Base-by-base conservation (phyloP, 2,113 vertebrate species). In the Mastomys coucha region DNA sequence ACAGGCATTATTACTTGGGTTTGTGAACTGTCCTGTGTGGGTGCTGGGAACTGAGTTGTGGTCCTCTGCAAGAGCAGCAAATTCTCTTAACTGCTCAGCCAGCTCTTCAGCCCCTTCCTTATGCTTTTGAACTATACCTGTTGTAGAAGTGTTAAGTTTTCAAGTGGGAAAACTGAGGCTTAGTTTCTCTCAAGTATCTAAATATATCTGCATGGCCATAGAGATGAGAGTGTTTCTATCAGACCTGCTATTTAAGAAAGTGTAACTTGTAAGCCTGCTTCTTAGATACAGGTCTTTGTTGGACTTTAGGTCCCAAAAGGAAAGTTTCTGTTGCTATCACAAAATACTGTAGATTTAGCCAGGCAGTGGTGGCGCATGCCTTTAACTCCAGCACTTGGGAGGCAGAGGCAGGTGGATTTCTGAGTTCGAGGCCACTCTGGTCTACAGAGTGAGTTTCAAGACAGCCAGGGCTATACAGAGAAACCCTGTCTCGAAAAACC, bases 261-360 rank as follows among this genome's bases (percentile, higher is more conserved):
- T 92, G 88, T 95, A 58, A 95, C 96, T 92, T 96, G 94, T 91
- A 95, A 60, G 51, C 84, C 0, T 91, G 72, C 95, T 95, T 90
- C 90, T 96, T 96, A 86, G 91, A 91, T 95, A 70, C n/a, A 88
- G 78, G 12, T 95, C 88, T 96, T 94, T 89, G 92, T 81, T 94
- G 97, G 91, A 96, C 96, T 97, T 96, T 73, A 92, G 97, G 97
- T 97, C 96, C 96, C 96, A 80, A 89, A 95, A 95, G 10, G 96
- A 76, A 39, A 76, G 51, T 42, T 13, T n/a, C 19, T 28, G 39
- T 73, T 36, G 51, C 91, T 60, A 3, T 63, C 33, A 77, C 72
- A 89, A 49, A 49, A 56, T 31, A 49, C 36, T 20, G 3, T 42
- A 33, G 58, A 45, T 56, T 42, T 20, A 4, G n/a, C n/a, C n/a